A percentile compares a stretch with the other conserved stretches of the same genome.
These are phyloP conservation scores for Boloria euphrosyne DNA, from an alignment of 2,888 invertebrate species.

Conservation along the genomic window DNA sequence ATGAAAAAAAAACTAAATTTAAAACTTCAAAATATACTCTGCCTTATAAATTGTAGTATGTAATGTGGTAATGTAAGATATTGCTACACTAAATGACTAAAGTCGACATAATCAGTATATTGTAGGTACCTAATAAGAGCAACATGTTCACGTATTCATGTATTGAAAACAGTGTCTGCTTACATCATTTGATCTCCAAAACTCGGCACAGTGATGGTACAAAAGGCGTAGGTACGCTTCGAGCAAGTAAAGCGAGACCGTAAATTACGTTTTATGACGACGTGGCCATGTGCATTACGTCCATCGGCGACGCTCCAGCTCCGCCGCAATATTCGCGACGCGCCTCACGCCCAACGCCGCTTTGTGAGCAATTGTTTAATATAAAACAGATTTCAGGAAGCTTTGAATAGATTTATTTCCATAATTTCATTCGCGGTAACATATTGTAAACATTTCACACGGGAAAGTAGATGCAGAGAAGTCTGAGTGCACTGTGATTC, in stretches of 20 bases:
- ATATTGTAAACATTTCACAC: conserved; percentile 32
- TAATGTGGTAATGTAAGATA: too few species aligned
- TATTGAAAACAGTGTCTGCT: conserved; percentile 38
- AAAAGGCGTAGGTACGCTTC: conserved; percentile 47
- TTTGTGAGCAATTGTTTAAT: conserved; percentile 45
- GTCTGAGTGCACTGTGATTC: background rate
- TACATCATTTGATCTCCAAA: conserved; percentile 43
- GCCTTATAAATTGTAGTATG: too few species aligned
- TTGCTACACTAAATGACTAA: too few species aligned
- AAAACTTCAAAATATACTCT: too few species aligned
- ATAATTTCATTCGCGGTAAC: conserved; percentile 38
- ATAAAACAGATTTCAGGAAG: conserved; percentile 46
- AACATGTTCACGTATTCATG: conserved; percentile 40
- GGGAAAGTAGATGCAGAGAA: conserved; percentile 22
- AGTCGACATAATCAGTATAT: conserved; percentile 24
- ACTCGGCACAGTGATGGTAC: conserved; percentile 39
- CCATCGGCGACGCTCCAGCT: conserved; percentile 52
- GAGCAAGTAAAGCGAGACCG: conserved; percentile 49
- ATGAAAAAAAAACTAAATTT: too few species aligned
- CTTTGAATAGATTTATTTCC: conserved; percentile 42
- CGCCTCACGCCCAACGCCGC: conserved; percentile 36
- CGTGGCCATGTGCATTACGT: conserved; percentile 69
- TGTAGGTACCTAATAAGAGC: conserved; percentile 21
- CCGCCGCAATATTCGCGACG: conserved; percentile 41
- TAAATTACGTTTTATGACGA: conserved; percentile 75